phyloP scores from a whole-genome alignment of 1,140 invertebrate species.

The Orius laevigatus region DNA sequence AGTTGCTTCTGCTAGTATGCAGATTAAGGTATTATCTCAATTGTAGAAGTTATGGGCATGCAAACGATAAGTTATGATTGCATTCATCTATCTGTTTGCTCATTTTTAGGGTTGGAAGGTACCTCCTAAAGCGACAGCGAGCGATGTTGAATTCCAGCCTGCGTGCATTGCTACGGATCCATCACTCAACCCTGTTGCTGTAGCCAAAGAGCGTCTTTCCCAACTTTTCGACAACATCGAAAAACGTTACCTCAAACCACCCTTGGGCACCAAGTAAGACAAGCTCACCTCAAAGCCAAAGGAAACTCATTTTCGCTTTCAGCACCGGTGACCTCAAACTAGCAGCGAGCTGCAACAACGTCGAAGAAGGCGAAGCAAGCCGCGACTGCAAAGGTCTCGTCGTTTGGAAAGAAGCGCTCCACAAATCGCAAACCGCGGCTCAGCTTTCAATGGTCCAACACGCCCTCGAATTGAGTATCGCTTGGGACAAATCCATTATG shows the following conservation, averaged over 20 bases:
- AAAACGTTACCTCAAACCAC: slow-evolving; percentile 82
- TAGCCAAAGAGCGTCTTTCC: slow-evolving; percentile 60
- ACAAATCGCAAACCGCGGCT: slow-evolving; percentile 63
- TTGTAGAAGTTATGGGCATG: too few relatives aligned
- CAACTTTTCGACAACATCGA: slow-evolving; percentile 80
- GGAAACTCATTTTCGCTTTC: neutral
- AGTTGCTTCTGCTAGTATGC: slow-evolving; percentile 82
- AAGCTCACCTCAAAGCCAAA: too few relatives aligned
- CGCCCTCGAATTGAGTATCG: slow-evolving; percentile 77
- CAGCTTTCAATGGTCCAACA: slow-evolving; percentile 82
- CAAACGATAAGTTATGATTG: too few relatives aligned
- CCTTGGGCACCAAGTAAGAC: slow-evolving; percentile 43
- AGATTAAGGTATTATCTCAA: slow-evolving; percentile 56
- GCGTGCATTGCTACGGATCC: slow-evolving; percentile 32
- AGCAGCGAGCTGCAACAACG: slow-evolving; percentile 20
- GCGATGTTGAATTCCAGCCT: slow-evolving; percentile 38
- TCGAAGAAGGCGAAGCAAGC: slow-evolving; percentile 17
- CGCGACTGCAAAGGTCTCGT: slow-evolving; percentile 43
- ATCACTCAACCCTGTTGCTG: slow-evolving; percentile 41
- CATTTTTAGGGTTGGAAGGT: slow-evolving; percentile 64
- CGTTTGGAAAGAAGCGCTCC: slow-evolving; percentile 77
- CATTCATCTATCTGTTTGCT: too few relatives aligned
- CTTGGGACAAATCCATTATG: slow-evolving; percentile 98
- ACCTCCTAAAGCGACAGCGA: slow-evolving; percentile 40
- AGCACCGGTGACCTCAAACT: slow-evolving; percentile 12